These are phyloP conservation scores for Rhinopomastus cyanomelas DNA, from an alignment of 2,113 vertebrate species.

Conservation along the genomic window DNA sequence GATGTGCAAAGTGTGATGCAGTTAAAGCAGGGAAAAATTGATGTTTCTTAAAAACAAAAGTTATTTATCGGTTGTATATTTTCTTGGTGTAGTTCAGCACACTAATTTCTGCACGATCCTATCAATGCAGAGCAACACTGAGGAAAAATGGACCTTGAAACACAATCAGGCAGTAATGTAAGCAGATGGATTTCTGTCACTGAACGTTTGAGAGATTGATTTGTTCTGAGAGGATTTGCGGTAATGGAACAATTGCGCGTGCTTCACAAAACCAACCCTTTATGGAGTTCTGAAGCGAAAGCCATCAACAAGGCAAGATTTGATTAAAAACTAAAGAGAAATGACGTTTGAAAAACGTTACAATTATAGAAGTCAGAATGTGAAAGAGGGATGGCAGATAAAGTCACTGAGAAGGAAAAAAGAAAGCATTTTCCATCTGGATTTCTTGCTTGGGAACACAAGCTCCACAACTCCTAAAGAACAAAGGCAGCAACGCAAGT, in stretches of 20 bases:
- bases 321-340: neutral
- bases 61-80: neutral
- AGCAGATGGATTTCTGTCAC: neutral
- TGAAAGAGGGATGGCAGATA: neutral
- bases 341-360: neutral
- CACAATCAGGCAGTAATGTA: neutral
- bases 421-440: neutral
- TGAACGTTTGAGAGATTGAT: rapidly evolving
- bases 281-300: neutral
- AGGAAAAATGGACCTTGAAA: neutral
- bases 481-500: neutral
- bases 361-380: no score
- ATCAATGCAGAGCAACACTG: neutral
- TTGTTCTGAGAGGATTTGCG: neutral
- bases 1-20: neutral
- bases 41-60: neutral
- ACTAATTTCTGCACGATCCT: neutral
- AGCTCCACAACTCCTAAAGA: no score
- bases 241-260: neutral
- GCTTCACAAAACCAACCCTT: neutral
- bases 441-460: neutral
- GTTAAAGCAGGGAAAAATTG: neutral
- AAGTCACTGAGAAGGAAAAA: neutral
- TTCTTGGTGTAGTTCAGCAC: neutral
- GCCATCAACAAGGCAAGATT: neutral